Evolutionary conservation across 2,888 invertebrate species (phyloP).

Genomic region (Lapara coniferarum): DNA sequence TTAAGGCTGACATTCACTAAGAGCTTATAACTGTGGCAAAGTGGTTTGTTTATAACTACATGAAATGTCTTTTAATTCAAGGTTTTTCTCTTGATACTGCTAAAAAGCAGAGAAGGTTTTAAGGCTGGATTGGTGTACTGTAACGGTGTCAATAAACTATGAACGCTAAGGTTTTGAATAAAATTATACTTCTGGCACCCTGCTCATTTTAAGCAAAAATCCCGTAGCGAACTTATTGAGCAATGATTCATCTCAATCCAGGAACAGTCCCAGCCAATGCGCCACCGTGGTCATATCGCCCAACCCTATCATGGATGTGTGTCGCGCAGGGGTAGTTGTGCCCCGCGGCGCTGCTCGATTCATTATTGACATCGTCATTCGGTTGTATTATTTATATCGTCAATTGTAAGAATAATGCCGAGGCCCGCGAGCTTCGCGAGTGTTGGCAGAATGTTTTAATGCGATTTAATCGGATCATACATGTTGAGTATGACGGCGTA

Average conservation of each 20-base stretch:
- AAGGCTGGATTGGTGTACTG: too few relatives aligned
- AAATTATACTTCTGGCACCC: too few relatives aligned
- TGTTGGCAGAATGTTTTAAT: not conserved
- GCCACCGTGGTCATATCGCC: not conserved
- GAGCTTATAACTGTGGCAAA: too few relatives aligned
- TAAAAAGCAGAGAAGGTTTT: too few relatives aligned
- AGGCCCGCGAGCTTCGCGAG: not conserved
- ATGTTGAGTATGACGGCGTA: too few relatives aligned
- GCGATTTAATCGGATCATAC: not conserved
- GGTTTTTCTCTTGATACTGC: too few relatives aligned
- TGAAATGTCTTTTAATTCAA: too few relatives aligned
- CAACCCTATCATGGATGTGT: not conserved
- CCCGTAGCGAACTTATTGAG: too few relatives aligned
- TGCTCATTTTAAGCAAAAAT: not conserved
- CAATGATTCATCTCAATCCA: not conserved
- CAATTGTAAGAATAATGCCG: not conserved
- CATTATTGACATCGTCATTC: constrained; percentile 40
- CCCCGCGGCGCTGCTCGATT: constrained; percentile 21
- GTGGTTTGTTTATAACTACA: too few relatives aligned
- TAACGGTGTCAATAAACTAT: too few relatives aligned
- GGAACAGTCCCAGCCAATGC: not conserved
- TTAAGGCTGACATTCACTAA: too few relatives aligned
- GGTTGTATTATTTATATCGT: constrained; percentile 25
- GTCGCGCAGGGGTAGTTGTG: not conserved
- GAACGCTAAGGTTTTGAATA: too few relatives aligned